These are phyloP conservation scores for Salvelinus alpinus DNA, from an alignment of 2,113 vertebrate species.

Conservation along the genomic window DNA sequence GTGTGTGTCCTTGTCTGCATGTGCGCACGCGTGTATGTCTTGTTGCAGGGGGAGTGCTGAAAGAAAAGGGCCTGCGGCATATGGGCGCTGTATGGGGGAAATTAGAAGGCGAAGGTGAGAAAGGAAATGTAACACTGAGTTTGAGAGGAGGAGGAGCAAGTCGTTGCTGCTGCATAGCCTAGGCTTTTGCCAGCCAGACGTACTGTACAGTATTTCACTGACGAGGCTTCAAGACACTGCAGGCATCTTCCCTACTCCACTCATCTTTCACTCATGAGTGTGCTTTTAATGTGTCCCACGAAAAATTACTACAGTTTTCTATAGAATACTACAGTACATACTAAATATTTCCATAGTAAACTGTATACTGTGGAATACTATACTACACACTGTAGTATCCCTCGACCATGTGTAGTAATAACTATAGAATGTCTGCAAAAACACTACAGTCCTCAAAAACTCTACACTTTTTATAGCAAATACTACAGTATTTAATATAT, in stretches of 20 bases:
- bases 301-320: too few relatives aligned
- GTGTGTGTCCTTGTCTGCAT: too few relatives aligned
- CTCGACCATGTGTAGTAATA: too few relatives aligned
- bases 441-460: neutral
- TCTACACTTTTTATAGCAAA: too few relatives aligned
- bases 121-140: conserved; percentile 28
- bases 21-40: too few relatives aligned
- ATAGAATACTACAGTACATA: neutral
- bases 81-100: neutral
- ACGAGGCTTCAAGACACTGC: conserved; percentile 35
- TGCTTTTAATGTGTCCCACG: neutral
- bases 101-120: conserved; percentile 19
- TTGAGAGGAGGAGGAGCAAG: neutral
- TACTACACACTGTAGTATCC: neutral
- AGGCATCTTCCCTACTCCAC: neutral
- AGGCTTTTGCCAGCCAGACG: conserved; percentile 20
- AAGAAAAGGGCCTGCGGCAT: neutral
- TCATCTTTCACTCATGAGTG: neutral
- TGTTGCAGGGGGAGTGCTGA: neutral
- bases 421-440: neutral
- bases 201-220: conserved; percentile 34
- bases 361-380: neutral
- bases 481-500: too few relatives aligned
- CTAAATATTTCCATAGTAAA: neutral
- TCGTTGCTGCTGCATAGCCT: neutral